These are phyloP conservation scores for Idaea biselata DNA, from an alignment of 2,888 invertebrate species.

Conservation along the genomic window DNA sequence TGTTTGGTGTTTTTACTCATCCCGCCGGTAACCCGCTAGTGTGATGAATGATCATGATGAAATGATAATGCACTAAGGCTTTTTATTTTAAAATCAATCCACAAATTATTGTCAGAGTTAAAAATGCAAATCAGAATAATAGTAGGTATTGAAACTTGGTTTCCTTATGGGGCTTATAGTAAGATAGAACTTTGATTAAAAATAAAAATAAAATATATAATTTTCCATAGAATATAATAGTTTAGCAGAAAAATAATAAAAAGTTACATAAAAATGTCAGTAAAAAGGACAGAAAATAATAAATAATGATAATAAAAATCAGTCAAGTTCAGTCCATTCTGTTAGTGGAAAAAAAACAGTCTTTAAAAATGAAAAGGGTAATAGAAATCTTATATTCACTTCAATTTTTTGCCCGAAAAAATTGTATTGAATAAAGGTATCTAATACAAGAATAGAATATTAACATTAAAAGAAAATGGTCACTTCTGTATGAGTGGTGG, in stretches of 20 bases:
- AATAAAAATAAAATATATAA: not conserved
- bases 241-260: not conserved
- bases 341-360: not conserved
- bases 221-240: not conserved
- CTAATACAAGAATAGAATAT: not conserved
- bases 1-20: too few relatives aligned
- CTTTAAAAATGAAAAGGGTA: not conserved
- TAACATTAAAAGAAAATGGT: not conserved
- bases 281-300: not conserved
- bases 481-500: not conserved
- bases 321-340: not conserved
- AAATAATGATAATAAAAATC: not conserved
- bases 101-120: too few relatives aligned
- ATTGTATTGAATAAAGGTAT: not conserved
- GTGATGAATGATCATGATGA: too few relatives aligned
- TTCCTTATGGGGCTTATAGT: not conserved
- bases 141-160: too few relatives aligned
- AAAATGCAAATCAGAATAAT: too few relatives aligned
- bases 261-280: not conserved
- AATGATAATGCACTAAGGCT: too few relatives aligned
- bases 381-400: not conserved
- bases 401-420: slow-evolving; percentile 1
- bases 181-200: not conserved
- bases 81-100: too few relatives aligned
- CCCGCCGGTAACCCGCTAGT: too few relatives aligned